Base-by-base conservation (phyloP, 2,797 vertebrate species). In the Tauraco hartlaubi region DNA sequence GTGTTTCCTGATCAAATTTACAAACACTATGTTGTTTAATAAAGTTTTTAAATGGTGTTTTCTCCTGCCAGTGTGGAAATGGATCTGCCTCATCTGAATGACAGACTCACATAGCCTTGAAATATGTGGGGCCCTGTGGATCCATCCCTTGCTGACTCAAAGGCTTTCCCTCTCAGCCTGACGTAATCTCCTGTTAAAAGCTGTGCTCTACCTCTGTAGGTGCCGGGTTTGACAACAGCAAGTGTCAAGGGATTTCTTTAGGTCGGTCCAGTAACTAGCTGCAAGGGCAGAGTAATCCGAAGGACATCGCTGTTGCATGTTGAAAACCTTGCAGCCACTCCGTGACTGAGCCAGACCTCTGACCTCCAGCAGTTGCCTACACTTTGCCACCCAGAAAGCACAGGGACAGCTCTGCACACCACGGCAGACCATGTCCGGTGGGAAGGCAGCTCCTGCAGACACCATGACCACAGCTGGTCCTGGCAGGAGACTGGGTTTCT, bases 241-340 rank as follows among this genome's bases (percentile, higher is more conserved):
- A 39, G 26, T 16, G 10, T n/a, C 48, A 56, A n/a, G 33, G 63
- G 12, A 10, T 56, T 81, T 85, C 58, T 76, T 76, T 56, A 49
- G 18, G 37, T 79, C 44, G 52, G n/a, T 21, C 17, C 64, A 33
- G 54, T 67, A 77, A 23, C 43, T 43, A 14, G 63, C 19, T 37
- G 19, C 69, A 33, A 75, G 21, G 52, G 52, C 41, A 75, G 41
- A 44, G 11, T 14, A 39, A 66, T 44, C 35, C 9, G 0, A 87
- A 84, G 46, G 31, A 18, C 2, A 0, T 71, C 31, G 26, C 46
- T 49, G 31, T 35, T 61, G 25, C 1, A 0, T 26, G 13, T 46
- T 72, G 52, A n/a, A 80, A 48, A 76, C 6, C 5, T 48, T 51
- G 63, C 52, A 59, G 67, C 9, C 33, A 29, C 19, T 43, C 39